A percentile compares a stretch with the other conserved stretches of the same genome.
phyloP scores from a whole-genome alignment of 2,113 vertebrate genomes.

The Eretmochelys imbricata region DNA sequence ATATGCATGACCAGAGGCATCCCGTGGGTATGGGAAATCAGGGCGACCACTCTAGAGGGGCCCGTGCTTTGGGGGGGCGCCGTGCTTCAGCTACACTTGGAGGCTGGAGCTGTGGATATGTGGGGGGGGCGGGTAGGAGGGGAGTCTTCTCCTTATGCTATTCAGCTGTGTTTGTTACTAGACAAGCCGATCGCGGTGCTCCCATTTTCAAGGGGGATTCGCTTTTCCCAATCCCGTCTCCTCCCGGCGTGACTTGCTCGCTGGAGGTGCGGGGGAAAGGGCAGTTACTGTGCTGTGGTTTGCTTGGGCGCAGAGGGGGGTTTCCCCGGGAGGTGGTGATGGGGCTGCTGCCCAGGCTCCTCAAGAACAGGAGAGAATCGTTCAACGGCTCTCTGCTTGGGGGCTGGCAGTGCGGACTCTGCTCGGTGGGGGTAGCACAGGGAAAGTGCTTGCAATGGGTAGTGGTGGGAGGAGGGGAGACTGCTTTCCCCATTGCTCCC shows the following conservation, averaged over 20 bases:
- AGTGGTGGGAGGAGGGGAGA: neutral
- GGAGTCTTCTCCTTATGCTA: neutral
- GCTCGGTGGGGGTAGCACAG: slow-evolving; percentile 64
- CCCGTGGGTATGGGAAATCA: no score
- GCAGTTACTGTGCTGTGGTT: neutral
- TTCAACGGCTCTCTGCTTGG: no score
- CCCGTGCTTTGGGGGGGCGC: no score
- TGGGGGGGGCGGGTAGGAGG: neutral
- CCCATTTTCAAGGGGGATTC: neutral
- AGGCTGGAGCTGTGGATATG: neutral
- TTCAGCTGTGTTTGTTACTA: slow-evolving; percentile 54
- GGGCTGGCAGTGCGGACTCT: neutral
- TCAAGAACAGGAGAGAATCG: neutral
- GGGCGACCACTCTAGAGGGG: no score
- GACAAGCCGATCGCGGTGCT: neutral
- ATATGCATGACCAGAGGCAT: no score
- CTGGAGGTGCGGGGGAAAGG: neutral
- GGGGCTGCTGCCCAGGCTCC: neutral
- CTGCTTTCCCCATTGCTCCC: neutral
- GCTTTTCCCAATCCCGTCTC: neutral
- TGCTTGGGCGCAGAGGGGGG: neutral
- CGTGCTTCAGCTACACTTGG: neutral
- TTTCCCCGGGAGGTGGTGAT: neutral
- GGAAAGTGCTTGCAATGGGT: slow-evolving; percentile 1
- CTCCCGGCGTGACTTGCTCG: slow-evolving; percentile 19